phyloP scores from a whole-genome alignment of 2,888 invertebrate species.

The Tenthredo distinguenda region DNA sequence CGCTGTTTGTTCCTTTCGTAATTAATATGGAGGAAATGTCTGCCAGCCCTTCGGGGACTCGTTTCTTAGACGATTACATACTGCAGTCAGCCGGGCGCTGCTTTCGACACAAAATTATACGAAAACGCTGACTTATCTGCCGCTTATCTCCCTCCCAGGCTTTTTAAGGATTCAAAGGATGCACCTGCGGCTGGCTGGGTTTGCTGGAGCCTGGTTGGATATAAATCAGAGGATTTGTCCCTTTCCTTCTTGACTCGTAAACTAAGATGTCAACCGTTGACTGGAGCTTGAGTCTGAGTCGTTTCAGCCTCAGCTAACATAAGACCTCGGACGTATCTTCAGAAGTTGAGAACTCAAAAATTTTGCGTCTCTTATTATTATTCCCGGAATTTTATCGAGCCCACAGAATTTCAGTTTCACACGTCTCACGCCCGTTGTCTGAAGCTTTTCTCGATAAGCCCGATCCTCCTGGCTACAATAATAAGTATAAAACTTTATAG shows the following conservation, averaged over 20 bases:
- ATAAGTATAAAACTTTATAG: slow-evolving; percentile 11
- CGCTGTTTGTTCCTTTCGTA: neutral
- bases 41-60: neutral
- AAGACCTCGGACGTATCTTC: neutral
- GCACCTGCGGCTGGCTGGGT: slow-evolving; percentile 51
- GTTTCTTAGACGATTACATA: slow-evolving; percentile 13
- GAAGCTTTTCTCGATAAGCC: neutral
- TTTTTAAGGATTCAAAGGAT: slow-evolving; percentile 54
- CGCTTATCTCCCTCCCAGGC: slow-evolving; percentile 44
- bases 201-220: slow-evolving; percentile 35
- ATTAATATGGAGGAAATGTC: slow-evolving; percentile 31
- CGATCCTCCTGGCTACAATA: neutral
- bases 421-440: neutral
- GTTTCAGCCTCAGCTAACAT: neutral
- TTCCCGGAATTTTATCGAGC: neutral
- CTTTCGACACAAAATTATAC: slow-evolving; percentile 43
- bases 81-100: slow-evolving; percentile 6
- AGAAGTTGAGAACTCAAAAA: neutral
- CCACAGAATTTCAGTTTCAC: neutral
- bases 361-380: neutral
- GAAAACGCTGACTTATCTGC: slow-evolving; percentile 48
- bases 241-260: slow-evolving; percentile 52
- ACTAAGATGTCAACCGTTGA: slow-evolving; percentile 52
- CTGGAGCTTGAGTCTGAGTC: slow-evolving; percentile 16
- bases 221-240: slow-evolving; percentile 55